Base-by-base conservation (phyloP, 2,113 vertebrate genomes). In the Phalacrocorax pelagicus region DNA sequence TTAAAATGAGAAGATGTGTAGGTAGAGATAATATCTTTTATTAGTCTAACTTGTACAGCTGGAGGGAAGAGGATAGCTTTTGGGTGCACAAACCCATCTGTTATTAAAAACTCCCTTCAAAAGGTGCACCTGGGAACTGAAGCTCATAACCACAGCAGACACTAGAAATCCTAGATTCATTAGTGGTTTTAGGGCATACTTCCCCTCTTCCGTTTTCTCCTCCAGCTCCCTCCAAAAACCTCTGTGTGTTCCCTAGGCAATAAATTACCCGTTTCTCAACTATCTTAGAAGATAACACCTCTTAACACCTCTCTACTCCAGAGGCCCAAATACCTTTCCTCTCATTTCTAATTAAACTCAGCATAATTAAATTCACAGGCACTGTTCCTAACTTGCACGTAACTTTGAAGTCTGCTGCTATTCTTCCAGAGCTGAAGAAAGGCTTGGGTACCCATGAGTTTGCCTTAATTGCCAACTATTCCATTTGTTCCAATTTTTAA, bases 161-260 rank as follows among this genome's bases (percentile, higher is more conserved):
- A 91, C 58, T n/a, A 67, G n/a, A 94, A 90, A 83, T 81, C 15
- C 59, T 67, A 46, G 24, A 62, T 84, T 73, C 47, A 42, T 81
- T 46, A 77, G 40, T 1, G 11, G 24, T 9, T 95, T 94, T 59
- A 79, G 23, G 47, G 36, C 29, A 65, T 57, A 40, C 11, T 87
- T 83, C 21, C 8, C 6, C 5, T 66, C 61, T 72, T 67, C 49
- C 0, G 0, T 77, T 57, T 80, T 80, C 59, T 90, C 12, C 40
- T 74, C 12, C 36, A 77, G 23, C 40, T 86, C 54, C 30, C 42
- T 86, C 27, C 27, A 78, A 91, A 95, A 72, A 62, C 8, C 10
- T 54, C 23, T 61, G 10, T 49, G 19, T 5, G 5, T 54, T 93
- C 59, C 38, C 71, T 46, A 81, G 63, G 29, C 24, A 81, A 78